A percentile compares a stretch with the other conserved stretches of the same genome.
Evolutionary conservation across 1,140 invertebrate species (phyloP).

Genomic region (Drosophila melanica): DNA sequence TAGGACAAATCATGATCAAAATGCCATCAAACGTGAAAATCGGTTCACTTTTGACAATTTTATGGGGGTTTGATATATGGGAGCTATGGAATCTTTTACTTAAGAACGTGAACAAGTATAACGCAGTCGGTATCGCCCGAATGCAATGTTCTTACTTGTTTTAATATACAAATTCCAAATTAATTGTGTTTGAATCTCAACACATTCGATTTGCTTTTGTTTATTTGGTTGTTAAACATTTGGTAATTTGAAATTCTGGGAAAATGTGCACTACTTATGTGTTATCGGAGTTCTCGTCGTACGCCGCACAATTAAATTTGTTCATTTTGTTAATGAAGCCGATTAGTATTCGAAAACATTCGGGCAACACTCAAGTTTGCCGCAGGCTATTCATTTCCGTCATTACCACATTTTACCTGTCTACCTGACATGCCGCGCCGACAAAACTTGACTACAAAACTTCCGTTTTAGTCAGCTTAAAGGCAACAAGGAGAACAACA

Average conservation of each 20-base stretch:
- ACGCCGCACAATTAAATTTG: conserved; percentile 20
- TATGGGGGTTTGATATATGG: too few relatives aligned
- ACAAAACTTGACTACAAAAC: conserved; percentile 57
- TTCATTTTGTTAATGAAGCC: conserved; percentile 44
- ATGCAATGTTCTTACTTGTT: too few relatives aligned
- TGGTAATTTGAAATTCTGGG: background rate
- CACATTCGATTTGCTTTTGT: too few relatives aligned
- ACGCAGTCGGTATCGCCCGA: too few relatives aligned
- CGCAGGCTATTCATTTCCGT: conserved; percentile 67
- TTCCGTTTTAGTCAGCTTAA: conserved; percentile 65
- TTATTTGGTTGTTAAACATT: background rate
- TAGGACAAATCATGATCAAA: too few relatives aligned
- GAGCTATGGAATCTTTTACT: too few relatives aligned
- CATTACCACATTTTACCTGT: conserved; percentile 47
- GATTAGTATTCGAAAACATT: conserved; percentile 50
- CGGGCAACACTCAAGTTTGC: conserved; percentile 56
- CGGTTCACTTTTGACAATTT: too few relatives aligned
- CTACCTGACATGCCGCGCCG: conserved; percentile 49
- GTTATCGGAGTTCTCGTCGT: background rate
- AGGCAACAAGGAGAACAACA: conserved; percentile 34
- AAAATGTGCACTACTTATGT: background rate
- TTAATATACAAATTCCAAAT: too few relatives aligned
- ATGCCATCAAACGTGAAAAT: too few relatives aligned
- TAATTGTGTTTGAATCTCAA: too few relatives aligned
- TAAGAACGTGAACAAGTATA: too few relatives aligned